Evolutionary conservation across 2,113 vertebrate species (phyloP), one percentile per base, ranked within the genome.

Genomic region (Phaethornis superciliosus): DNA sequence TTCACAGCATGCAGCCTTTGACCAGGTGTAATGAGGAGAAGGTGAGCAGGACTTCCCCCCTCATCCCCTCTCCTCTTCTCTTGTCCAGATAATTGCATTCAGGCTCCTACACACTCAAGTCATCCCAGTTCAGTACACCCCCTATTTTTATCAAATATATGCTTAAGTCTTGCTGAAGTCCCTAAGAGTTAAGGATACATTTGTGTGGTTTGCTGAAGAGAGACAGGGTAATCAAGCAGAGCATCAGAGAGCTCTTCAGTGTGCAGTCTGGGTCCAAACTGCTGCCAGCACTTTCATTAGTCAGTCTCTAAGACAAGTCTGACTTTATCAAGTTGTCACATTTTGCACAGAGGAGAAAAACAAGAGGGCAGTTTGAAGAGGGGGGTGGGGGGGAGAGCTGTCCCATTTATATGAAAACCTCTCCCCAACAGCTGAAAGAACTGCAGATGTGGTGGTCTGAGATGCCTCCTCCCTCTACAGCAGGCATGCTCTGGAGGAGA

Each of bases 381-480:
- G 6, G 46, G 49, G 80, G 37, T 44, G 42, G 42, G 46, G 49
- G 80, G 67, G 26, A 62, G 56, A 87, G 26, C 18, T 58, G 18
- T 42, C 63, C 64, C 1, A 1, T 24, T 7, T 24, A 59, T 26
- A 58, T 20, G 55, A 75, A 90, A 93, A 68, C 78, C 20, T 26
- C 47, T 88, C 56, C 67, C 60, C 69, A 84, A 28, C 33, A 92
- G 88, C 65, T 88, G 64, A 88, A 65, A 83, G 78, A 77, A 35
- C 28, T 77, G 77, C 52, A 89, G 87, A 93, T 77, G 63, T 51
- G 69, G 24, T 88, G 88, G 60, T 95, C 81, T 76, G 89, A 93
- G 88, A 87, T 70, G 78, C 81, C 64, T 94, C 52, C 82, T 68
- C 68, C 71, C 87, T 75, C 76, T 88, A n/a, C 32, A 86, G 70